Base-by-base conservation (phyloP, 1,140 invertebrate genomes). In the Hypothenemus hampei region DNA sequence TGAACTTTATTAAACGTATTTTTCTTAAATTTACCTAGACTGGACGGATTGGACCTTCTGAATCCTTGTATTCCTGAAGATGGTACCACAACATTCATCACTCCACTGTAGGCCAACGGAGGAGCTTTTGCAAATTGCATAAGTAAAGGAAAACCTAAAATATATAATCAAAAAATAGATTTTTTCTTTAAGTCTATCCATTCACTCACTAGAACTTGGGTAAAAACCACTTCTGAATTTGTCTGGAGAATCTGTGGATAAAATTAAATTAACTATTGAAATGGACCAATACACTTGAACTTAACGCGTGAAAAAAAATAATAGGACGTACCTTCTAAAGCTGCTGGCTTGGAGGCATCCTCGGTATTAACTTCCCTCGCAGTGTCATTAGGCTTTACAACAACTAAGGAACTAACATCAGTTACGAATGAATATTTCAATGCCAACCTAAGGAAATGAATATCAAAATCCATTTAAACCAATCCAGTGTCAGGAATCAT, bases 361-460 rank as follows among this genome's bases (percentile, higher is more conserved):
- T 63, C 61, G 15, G 61, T 54, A 22, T 62, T 37, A n/a, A 65
- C 63, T 1, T 57, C 33, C n/a, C n/a, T n/a, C 2, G 50, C 31
- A 8, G 60, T 66, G n/a, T 36, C 45, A 60, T 78, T 80, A 1
- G 83, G 83, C 62, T 84, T 85, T 3, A 84, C 82, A 2, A 86
- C 83, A 6, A 86, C 80, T 55, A 87, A 69, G 0, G 83, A 85
- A n/a, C 82, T 85, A 7, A 86, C 67, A 3, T 82, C 77, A 0
- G 83, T 86, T 1, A 87, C 84, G 65, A 87, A 85, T 8, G 77
- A 77, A 60, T 85, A 85, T 79, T 77, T 73, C 13, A 78, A 62
- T 6, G 78, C 74, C n/a, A 79, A 49, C 20, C 72, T 61, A 23
- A n/a, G 22, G 22, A 19, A 19, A 41, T 7, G 5, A 44, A 44